Evolutionary conservation across 2,888 invertebrate genomes (phyloP).

Genomic region (Eremobia ochroleuca): DNA sequence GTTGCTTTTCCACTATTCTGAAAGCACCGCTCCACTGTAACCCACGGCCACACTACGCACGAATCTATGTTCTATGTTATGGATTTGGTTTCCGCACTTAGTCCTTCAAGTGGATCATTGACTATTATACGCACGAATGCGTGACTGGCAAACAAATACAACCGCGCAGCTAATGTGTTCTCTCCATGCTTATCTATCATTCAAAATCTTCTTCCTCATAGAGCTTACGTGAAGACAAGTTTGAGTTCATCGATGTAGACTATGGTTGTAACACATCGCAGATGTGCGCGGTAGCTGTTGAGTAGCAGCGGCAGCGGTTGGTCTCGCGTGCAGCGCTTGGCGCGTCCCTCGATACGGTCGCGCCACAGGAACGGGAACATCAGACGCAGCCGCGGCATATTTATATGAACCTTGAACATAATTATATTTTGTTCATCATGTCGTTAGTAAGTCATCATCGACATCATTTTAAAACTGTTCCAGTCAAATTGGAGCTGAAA

Average conservation of each 20-base stretch:
- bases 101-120: no score
- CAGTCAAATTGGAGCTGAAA: neutral
- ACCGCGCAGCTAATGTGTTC: no score
- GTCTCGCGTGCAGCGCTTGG: slow-evolving; percentile 92
- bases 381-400: slow-evolving; percentile 92
- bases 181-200: neutral
- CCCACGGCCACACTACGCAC: neutral
- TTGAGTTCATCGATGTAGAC: slow-evolving; percentile 92
- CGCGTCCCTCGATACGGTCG: slow-evolving; percentile 92
- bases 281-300: slow-evolving; percentile 94
- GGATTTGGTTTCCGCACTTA: no score
- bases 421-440: neutral
- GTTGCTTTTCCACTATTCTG: neutral
- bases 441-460: neutral
- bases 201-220: neutral
- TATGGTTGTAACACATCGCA: slow-evolving; percentile 92
- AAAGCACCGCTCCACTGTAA: neutral
- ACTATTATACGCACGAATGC: neutral
- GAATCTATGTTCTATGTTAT: no score
- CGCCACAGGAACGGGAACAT: slow-evolving; percentile 94
- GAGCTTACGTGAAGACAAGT: slow-evolving; percentile 92
- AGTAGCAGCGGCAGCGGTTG: slow-evolving; percentile 93
- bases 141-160: slow-evolving; percentile 12
- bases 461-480: neutral
- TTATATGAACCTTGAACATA: slow-evolving; percentile 85